Percentiles rank a stretch among this genome's conserved stretches.
phyloP scores from a whole-genome alignment of 2,113 vertebrate species.

The Neolamprologus devosi region DNA sequence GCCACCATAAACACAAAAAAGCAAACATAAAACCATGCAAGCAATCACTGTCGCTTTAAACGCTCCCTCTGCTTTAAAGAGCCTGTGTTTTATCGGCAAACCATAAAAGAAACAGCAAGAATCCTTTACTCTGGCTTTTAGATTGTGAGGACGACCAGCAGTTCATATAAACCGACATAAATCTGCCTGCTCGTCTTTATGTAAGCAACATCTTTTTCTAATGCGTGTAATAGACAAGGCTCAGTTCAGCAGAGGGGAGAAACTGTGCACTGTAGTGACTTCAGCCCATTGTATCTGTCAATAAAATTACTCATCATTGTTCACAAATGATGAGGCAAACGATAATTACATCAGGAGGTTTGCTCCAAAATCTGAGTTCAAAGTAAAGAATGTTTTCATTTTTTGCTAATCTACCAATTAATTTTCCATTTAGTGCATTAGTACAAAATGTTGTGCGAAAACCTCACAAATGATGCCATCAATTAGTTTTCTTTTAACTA shows the following conservation, averaged over 20 bases:
- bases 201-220: background rate
- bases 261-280: background rate
- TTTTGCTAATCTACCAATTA: background rate
- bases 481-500: background rate
- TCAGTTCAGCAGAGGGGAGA: background rate
- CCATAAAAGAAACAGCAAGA: slow-evolving; percentile 1
- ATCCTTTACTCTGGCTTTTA: slow-evolving; percentile 1
- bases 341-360: background rate
- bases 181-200: slow-evolving; percentile 8
- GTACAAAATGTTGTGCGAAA: background rate
- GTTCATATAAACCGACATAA: background rate
- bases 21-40: background rate
- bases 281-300: background rate
- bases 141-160: background rate
- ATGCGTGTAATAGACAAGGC: background rate
- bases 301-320: background rate
- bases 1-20: background rate
- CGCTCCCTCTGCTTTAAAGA: slow-evolving; percentile 2
- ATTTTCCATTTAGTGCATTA: background rate
- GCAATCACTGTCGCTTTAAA: slow-evolving; percentile 10
- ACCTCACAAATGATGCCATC: background rate
- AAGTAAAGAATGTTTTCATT: background rate
- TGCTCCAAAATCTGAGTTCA: background rate
- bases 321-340: background rate
- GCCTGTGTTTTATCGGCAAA: background rate